Conservation (phyloP, 2,113 vertebrate species). For the Probosciger aterrimus region DNA sequence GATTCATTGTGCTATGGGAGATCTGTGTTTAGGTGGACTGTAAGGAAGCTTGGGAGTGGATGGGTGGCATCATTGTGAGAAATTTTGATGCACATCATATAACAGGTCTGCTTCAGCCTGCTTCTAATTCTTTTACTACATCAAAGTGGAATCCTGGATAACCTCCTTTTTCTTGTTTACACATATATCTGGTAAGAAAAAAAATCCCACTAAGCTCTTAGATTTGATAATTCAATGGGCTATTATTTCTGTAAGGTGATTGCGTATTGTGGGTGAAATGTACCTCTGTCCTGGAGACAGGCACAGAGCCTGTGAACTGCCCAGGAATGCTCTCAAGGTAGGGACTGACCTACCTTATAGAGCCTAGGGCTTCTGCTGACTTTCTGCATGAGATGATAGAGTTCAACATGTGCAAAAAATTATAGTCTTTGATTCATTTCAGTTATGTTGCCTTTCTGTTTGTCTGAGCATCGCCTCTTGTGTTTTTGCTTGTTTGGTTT, state of each 20-base stretch:
- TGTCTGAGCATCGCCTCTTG: background rate
- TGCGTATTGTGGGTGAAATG: background rate
- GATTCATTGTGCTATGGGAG: background rate
- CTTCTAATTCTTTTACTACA: background rate
- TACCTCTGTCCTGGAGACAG: background rate
- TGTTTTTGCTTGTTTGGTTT: background rate
- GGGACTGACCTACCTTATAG: background rate
- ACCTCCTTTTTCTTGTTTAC: background rate
- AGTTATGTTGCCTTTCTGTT: background rate
- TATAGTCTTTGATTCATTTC: background rate
- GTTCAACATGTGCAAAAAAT: background rate
- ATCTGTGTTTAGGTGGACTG: background rate
- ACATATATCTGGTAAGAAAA: background rate
- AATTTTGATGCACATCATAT: background rate
- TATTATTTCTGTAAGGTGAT: background rate
- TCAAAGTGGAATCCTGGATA: background rate
- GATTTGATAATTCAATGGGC: background rate
- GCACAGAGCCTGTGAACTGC: background rate
- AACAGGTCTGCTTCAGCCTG: background rate
- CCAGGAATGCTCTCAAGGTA: background rate
- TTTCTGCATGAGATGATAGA: background rate
- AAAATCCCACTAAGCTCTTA: background rate
- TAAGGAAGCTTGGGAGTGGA: background rate
- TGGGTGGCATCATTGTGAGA: background rate
- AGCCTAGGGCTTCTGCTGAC: background rate